Evolutionary conservation across 2,797 vertebrate species (phyloP).

Genomic region (Allenopithecus nigroviridis): DNA sequence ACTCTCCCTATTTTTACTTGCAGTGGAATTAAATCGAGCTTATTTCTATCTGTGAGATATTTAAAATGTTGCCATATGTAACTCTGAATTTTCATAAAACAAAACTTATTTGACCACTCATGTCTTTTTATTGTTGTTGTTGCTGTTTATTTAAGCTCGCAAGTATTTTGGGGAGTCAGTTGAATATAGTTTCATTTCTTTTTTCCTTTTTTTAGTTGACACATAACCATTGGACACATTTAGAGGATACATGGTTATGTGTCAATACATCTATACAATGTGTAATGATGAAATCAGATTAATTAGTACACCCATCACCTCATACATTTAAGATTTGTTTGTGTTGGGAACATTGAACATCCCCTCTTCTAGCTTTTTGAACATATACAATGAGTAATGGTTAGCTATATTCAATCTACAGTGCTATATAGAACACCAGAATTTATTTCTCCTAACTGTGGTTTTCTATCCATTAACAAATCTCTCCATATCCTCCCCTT

Average conservation of each 20-base stretch:
- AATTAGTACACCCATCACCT: neutral
- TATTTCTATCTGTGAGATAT: neutral
- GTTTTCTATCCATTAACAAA: neutral
- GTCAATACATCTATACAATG: neutral
- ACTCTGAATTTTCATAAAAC: neutral
- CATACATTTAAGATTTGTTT: neutral
- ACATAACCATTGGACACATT: neutral
- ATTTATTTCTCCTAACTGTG: neutral
- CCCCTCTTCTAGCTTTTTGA: neutral
- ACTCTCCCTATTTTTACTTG: neutral
- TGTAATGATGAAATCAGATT: neutral
- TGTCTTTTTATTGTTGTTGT: neutral
- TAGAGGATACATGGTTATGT: neutral
- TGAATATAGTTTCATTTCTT: neutral
- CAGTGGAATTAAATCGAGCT: neutral
- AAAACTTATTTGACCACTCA: neutral
- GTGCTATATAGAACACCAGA: neutral
- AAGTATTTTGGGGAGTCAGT: neutral
- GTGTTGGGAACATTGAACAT: neutral
- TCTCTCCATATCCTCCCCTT: neutral
- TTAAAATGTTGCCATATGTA: neutral
- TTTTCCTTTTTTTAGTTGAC: neutral
- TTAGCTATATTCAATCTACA: neutral
- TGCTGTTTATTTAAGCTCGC: neutral
- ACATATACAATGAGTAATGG: neutral